Evolutionary conservation across 2,888 invertebrate genomes (phyloP).

Genomic region (Biston betularia): DNA sequence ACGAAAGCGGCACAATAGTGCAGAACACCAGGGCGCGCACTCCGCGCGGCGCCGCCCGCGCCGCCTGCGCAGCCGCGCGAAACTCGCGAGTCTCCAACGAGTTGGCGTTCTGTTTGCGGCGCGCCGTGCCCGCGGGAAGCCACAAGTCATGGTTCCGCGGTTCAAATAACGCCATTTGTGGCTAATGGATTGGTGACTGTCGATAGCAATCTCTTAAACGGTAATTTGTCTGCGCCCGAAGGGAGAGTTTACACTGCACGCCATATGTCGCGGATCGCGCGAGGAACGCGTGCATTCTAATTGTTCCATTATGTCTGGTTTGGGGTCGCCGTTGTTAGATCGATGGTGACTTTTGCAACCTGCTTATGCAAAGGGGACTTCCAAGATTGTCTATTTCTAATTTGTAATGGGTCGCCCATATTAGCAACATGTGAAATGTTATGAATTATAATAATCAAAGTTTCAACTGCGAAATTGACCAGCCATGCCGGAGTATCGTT

Average conservation of each 20-base stretch:
- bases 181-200: conserved; percentile 78
- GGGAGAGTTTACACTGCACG: conserved; percentile 51
- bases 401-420: too few relatives aligned
- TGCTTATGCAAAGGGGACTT: conserved; percentile 12
- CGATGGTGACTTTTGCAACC: conserved; percentile 33
- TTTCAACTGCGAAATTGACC: too few relatives aligned
- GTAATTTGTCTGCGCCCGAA: conserved; percentile 68
- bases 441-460: too few relatives aligned
- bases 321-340: conserved; percentile 47
- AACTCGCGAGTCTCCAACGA: background rate
- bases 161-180: conserved; percentile 78
- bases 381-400: background rate
- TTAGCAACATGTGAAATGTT: too few relatives aligned
- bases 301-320: conserved; percentile 63
- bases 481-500: background rate
- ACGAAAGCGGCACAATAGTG: background rate
- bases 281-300: conserved; percentile 62
- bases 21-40: background rate
- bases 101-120: conserved; percentile 12
- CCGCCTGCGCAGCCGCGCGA: too few relatives aligned
- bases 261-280: conserved; percentile 76
- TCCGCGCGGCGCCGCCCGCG: too few relatives aligned
- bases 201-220: conserved; percentile 81
- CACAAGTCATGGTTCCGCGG: conserved; percentile 31
- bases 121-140: conserved; percentile 20